Evolutionary conservation across 2,113 vertebrate species (phyloP).

Genomic region (Oxyruncus cristatus): DNA sequence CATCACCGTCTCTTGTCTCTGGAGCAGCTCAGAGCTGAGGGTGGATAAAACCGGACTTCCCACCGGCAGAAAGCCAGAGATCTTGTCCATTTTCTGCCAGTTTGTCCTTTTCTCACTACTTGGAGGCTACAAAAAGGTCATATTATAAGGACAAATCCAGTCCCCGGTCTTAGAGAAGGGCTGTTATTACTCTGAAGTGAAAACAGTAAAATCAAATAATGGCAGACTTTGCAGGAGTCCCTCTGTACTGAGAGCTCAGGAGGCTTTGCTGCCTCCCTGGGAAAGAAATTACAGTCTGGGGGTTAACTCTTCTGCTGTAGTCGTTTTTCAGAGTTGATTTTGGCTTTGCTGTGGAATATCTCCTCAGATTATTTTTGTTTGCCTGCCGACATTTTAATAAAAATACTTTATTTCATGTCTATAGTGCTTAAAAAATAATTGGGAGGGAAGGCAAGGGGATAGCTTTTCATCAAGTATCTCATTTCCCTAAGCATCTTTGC

Average conservation of each 20-base stretch:
- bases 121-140: constrained; percentile 36
- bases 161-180: not conserved
- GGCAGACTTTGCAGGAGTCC: not conserved
- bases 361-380: not conserved
- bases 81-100: not conserved
- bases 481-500: not conserved
- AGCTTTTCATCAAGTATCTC: not conserved
- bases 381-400: constrained; percentile 37
- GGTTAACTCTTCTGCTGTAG: constrained; percentile 20
- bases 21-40: not conserved
- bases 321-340: constrained; percentile 9
- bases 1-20: not conserved
- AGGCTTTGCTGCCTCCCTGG: constrained; percentile 52
- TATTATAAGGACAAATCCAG: constrained; percentile 37
- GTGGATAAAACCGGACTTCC: not conserved
- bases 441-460: not conserved
- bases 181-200: constrained; percentile 21
- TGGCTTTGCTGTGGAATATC: not conserved
- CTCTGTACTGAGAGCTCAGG: constrained; percentile 1
- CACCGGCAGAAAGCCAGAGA: not conserved
- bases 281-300: constrained; percentile 36
- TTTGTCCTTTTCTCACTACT: not conserved
- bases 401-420: constrained; percentile 15
- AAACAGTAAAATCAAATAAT: constrained; percentile 43
- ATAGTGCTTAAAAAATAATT: not conserved